Evolutionary conservation across 2,888 invertebrate genomes (phyloP).

Genomic region (Eremobia ochroleuca): DNA sequence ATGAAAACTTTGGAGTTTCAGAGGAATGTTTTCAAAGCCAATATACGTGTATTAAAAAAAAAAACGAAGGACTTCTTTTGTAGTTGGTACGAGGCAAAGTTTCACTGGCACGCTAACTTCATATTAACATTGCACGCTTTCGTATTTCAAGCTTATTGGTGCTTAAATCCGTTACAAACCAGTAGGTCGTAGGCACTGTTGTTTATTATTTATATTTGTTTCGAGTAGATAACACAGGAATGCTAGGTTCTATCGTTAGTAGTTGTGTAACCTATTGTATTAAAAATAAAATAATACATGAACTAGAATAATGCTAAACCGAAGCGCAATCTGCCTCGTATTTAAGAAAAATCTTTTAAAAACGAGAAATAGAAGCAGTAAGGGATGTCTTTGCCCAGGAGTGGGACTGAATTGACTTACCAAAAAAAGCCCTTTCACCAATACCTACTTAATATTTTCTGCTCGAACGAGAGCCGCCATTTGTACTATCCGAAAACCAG

Average conservation of each 20-base stretch:
- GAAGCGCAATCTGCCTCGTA: no score
- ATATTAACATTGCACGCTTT: constrained; percentile 32
- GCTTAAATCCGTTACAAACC: background rate
- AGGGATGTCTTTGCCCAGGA: background rate
- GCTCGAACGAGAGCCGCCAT: constrained; percentile 3
- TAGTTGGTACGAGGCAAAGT: background rate
- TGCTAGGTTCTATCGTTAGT: background rate
- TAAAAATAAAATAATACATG: background rate
- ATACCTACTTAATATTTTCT: constrained; percentile 28
- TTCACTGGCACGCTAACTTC: constrained; percentile 21
- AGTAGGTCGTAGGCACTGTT: constrained; percentile 1
- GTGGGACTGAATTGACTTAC: background rate
- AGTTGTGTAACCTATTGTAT: background rate
- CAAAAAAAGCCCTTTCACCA: background rate
- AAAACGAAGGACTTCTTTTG: background rate
- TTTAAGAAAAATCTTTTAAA: background rate
- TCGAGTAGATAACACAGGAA: background rate
- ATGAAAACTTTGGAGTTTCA: background rate
- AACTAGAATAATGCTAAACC: background rate
- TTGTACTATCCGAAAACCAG: constrained; percentile 33
- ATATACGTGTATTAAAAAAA: background rate
- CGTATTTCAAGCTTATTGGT: background rate
- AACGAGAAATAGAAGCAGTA: background rate
- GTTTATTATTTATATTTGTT: constrained; percentile 7
- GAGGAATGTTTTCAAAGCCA: background rate